Base-by-base conservation (phyloP, 2,797 vertebrate species). In the Macrochelys suwanniensis region DNA sequence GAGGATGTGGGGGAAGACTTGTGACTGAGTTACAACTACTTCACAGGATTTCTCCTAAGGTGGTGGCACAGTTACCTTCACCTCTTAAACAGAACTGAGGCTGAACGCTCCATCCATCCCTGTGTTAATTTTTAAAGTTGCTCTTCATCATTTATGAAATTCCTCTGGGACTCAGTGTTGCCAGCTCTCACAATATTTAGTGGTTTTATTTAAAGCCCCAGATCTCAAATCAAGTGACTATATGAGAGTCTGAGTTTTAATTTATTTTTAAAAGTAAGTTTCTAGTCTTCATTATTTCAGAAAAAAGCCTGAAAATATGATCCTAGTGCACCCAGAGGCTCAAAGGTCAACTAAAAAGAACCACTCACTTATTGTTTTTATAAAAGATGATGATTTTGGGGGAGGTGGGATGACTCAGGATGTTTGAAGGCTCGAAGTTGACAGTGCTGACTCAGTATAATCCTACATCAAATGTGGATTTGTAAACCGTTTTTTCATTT, bases 391-490 rank as follows among this genome's bases (percentile, higher is more conserved):
- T 7, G 83, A 11, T 21, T 84, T 90, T 74, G 8, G 87, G 53
- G 8, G 2, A 71, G 37, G 45, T 76, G 51, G 8, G 3, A 12
- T 1, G 7, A 0, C 33, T 89, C 68, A 9, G 74, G 54, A 68
- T 76, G 51, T 65, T 76, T 45, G 81, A 74, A 7, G 13, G 7
- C 28, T 77, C 59, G 91, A n/a, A n/a, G 77, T 17, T 77, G 8
- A 53, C 8, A 71, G n/a, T 42, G 17, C 9, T 74, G 68, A 74
- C n/a, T 37, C 19, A 45, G 68, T 74, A 42, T 45, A 45, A 74
- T 26, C 37, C 23, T 12, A 45, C 21, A 42, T 45, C 42, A 42
- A 23, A 45, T 45, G 19, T 45, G 42, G 71, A 26, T 74, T 7
- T 42, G 21, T 74, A 45, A 42, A 37, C 37, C 71, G 45, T 74